These are phyloP conservation scores for Calliopsis andreniformis DNA, from an alignment of 1,140 invertebrate species.

Conservation along the genomic window DNA sequence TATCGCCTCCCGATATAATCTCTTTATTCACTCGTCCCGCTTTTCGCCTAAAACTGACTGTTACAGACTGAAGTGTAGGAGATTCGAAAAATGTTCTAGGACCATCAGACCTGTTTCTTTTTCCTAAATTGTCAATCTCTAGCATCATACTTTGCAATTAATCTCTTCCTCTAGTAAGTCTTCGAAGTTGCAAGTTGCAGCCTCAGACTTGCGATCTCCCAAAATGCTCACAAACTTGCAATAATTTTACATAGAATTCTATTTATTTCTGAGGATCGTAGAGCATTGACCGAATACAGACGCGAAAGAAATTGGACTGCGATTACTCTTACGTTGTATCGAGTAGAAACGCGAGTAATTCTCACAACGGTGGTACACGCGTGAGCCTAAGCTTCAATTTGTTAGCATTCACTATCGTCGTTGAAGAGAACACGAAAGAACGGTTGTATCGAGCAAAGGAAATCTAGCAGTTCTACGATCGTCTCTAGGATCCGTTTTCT, in stretches of 20 bases:
- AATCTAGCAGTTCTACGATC: constrained; percentile 52
- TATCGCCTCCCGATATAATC: constrained; percentile 32
- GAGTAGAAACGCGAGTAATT: constrained; percentile 13
- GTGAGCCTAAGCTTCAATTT: background rate
- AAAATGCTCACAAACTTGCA: no score
- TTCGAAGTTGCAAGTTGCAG: no score
- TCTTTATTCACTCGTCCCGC: constrained; percentile 6
- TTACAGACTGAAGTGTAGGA: background rate
- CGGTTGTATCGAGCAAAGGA: constrained; percentile 20
- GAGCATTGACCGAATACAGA: constrained; percentile 5
- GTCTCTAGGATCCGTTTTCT: constrained; percentile 9
- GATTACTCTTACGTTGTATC: background rate
- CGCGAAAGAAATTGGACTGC: background rate
- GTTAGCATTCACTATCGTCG: background rate
- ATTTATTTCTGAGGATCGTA: no score
- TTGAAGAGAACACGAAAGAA: background rate
- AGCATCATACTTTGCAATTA: no score
- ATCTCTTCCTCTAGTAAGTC: no score
- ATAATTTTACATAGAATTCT: no score
- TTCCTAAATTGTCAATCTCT: no score
- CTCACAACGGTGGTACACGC: background rate
- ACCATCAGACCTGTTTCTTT: background rate
- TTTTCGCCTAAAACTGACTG: constrained; percentile 10
- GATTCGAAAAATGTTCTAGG: constrained; percentile 8
- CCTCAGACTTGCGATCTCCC: no score